Evolutionary conservation across 2,888 invertebrate genomes (phyloP).

Genomic region (Lithophane leautieri): DNA sequence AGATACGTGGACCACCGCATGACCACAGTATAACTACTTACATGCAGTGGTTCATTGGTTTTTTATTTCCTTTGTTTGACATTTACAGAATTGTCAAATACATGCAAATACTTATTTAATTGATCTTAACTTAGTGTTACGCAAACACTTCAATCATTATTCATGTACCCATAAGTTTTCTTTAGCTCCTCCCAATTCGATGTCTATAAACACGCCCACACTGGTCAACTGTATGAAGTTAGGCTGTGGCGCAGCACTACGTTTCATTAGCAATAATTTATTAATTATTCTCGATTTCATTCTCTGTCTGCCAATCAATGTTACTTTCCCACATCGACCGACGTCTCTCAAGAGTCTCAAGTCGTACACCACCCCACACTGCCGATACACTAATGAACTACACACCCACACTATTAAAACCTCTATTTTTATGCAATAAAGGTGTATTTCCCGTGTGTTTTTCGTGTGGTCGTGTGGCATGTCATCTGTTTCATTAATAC

Average conservation of each 20-base stretch:
- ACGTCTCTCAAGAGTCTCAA: constrained; percentile 16
- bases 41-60: background rate
- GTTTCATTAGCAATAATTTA: constrained; percentile 62
- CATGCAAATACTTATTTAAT: background rate
- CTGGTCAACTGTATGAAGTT: constrained; percentile 1
- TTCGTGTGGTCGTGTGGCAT: constrained; percentile 8
- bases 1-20: background rate
- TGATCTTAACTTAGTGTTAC: constrained; percentile 3
- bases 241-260: constrained; percentile 40
- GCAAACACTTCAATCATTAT: background rate
- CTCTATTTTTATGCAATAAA: constrained; percentile 32
- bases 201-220: constrained; percentile 14
- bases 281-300: constrained; percentile 64
- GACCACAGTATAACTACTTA: constrained; percentile 18
- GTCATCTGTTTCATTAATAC: constrained; percentile 66
- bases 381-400: constrained; percentile 38
- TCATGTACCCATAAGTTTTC: constrained; percentile 2
- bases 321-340: constrained; percentile 49
- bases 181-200: constrained; percentile 19
- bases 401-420: constrained; percentile 29
- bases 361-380: constrained; percentile 32
- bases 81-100: background rate
- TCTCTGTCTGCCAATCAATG: constrained; percentile 63
- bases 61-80: background rate
- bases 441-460: constrained; percentile 32